Conservation (phyloP, 2,797 vertebrate species). For the Centroberyx gerrardi region DNA sequence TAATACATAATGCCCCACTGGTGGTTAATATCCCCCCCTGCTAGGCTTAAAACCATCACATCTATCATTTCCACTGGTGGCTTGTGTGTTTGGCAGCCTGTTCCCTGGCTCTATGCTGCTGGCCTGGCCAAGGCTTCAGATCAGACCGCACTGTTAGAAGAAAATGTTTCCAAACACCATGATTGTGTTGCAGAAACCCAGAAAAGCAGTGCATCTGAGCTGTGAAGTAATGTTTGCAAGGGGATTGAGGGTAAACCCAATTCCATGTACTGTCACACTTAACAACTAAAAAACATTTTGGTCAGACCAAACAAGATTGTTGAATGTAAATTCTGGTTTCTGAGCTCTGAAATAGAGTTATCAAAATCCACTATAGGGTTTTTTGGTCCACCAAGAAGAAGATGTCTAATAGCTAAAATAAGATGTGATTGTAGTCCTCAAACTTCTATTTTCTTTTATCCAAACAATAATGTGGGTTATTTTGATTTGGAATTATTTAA, state of each 20-base stretch:
- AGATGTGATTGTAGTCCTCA: no score
- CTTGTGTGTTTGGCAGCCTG: constrained; percentile 59
- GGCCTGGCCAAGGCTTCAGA: constrained; percentile 48
- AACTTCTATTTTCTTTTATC: no score
- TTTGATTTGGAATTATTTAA: constrained; percentile 10
- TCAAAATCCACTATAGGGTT: constrained; percentile 43
- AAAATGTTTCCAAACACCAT: constrained; percentile 74
- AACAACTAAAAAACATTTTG: constrained; percentile 58
- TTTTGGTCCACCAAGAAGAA: not conserved
- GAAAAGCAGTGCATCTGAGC: constrained; percentile 58
- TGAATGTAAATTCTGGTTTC: constrained; percentile 43
- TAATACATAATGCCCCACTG: constrained; percentile 60
- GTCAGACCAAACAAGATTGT: constrained; percentile 35
- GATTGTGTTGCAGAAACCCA: constrained; percentile 63
- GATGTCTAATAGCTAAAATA: not conserved
- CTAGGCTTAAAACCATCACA: constrained; percentile 52
- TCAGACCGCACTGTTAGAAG: constrained; percentile 67
- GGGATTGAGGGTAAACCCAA: constrained; percentile 52
- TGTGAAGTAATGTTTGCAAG: constrained; percentile 43
- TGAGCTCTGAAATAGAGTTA: not conserved
- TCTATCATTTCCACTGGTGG: constrained; percentile 65
- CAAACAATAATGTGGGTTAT: not conserved
- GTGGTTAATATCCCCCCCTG: constrained; percentile 61
- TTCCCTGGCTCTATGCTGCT: constrained; percentile 45
- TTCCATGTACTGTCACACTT: constrained; percentile 54